Conservation (phyloP, 1,140 invertebrate genomes). For the Trachelipus rathkii region DNA sequence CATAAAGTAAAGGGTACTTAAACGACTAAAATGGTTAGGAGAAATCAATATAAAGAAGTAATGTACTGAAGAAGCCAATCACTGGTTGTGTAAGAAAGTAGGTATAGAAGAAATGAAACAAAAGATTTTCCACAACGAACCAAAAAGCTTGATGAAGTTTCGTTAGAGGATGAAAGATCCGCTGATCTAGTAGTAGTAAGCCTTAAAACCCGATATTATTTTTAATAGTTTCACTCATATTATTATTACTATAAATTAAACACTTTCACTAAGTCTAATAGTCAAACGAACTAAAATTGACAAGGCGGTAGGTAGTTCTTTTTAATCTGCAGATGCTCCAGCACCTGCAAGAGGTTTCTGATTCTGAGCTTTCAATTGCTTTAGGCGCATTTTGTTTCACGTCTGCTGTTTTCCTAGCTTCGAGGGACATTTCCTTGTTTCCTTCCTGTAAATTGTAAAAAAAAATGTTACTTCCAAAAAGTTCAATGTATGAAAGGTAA, state of each 20-base stretch:
- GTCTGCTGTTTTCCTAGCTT: conserved; percentile 70
- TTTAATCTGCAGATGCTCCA: neutral
- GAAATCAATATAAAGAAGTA: neutral
- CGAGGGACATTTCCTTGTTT: conserved; percentile 66
- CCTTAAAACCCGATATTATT: neutral
- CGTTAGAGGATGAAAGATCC: neutral
- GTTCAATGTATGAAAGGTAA: too few relatives aligned
- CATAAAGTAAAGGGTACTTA: too few relatives aligned
- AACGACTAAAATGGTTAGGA: too few relatives aligned
- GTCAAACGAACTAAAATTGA: neutral
- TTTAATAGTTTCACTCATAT: neutral
- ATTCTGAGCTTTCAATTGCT: conserved; percentile 44
- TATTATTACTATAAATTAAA: neutral
- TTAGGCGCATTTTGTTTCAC: conserved; percentile 45
- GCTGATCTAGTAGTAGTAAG: neutral
- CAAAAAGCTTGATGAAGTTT: neutral
- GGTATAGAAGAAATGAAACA: neutral
- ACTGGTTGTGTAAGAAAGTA: neutral
- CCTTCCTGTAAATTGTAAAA: conserved; percentile 51
- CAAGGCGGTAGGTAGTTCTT: neutral
- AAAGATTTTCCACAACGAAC: neutral
- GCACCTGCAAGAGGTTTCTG: conserved; percentile 10
- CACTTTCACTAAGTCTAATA: neutral
- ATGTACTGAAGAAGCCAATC: neutral
- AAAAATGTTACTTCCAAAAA: too few relatives aligned